Evolutionary conservation across 2,113 vertebrate genomes (phyloP), one percentile per base, ranked within the genome.

Genomic region (Megaceryle torquata): DNA sequence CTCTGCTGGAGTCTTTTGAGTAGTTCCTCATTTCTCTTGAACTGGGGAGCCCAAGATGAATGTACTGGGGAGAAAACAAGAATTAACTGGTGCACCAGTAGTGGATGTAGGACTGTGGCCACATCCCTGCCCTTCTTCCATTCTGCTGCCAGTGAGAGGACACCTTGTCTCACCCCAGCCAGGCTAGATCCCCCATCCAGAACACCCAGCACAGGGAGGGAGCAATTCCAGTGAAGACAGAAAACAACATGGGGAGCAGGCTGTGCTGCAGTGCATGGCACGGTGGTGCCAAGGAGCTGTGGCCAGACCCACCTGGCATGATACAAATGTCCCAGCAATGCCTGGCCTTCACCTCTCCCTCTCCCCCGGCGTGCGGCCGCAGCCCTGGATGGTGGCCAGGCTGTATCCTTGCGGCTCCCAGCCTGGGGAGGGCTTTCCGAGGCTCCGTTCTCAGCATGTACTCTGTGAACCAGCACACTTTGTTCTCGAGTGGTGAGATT

Each of bases 391-490:
- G 15, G 37, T 8, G 4, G 70, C 91, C 96, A 93, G 82, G 91
- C 94, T 50, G 69, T 4, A 3, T 91, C 91, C 86, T 1, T 26
- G 75, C 11, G 1, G 76, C 84, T 91, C 78, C 82, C 70, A 20
- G 88, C 70, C 25, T 1, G 0, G 91, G 82, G 31, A 88, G 57
- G 24, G 79, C 82, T 87, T 39, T 3, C 82, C 5, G 16, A 18
- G 78, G 63, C 82, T 43, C 48, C 4, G 1, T 53, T 71, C 85
- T 53, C 93, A 20, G 78, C 14, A 1, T 88, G 91, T 53, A 19
- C 95, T 39, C 16, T 1, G 5, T 50, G 87, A 92, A 72, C 88
- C 86, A 94, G 96, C 94, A 96, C 92, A 85, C 79, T 82, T 72
- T 93, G 95, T 96, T 95, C 93, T 95, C 35, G 0, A 80, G 71